Evolutionary conservation across 2,113 vertebrate species (phyloP), one percentile per base, ranked within the genome.

Genomic region (Sinosuthora webbiana): DNA sequence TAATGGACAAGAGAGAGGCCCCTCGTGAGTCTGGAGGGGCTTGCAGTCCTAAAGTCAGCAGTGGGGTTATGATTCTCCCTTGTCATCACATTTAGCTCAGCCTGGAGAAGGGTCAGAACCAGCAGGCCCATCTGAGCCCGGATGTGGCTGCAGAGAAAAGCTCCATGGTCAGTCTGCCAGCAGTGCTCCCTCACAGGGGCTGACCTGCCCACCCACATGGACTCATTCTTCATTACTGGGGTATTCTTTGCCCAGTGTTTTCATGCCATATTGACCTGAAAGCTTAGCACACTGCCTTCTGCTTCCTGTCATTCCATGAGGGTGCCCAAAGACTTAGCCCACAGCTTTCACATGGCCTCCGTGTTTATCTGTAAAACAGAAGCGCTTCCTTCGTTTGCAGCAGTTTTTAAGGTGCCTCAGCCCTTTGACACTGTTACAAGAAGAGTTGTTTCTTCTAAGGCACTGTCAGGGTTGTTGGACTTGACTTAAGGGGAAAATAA

Each of bases 71-170:
- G 59, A 44, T 41, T 68, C 30, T 77, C 42, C 8, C 20, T 70
- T 71, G 50, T 8, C 44, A 30, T 16, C 8, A 11, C 42, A 15
- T 75, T 70, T 68, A 71, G 52, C 56, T 67, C 21, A 74, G 35
- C 8, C n/a, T 56, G 69, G 69, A 3, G 6, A 55, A 25, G 56
- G 57, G 52, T 55, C 73, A 87, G 71, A 69, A 25, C 28, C 35
- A 28, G 41, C 0, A 0, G 41, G 35, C 3, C 6, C 0, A 0
- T 17, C 28, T 42, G 59, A 53, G 59, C 30, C 27, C 4, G 68
- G 59, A 65, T n/a, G 73, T 55, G 65, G 27, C 78, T 55, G 55
- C 63, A 55, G 33, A 64, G 49, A 20, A 41, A 47, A 76, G 37
- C 35, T 75, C 52, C 0, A 0, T 27, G 57, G 27, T 37, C 39